Conservation (phyloP, 2,797 vertebrate genomes). For the Coracias cyanogaster region DNA sequence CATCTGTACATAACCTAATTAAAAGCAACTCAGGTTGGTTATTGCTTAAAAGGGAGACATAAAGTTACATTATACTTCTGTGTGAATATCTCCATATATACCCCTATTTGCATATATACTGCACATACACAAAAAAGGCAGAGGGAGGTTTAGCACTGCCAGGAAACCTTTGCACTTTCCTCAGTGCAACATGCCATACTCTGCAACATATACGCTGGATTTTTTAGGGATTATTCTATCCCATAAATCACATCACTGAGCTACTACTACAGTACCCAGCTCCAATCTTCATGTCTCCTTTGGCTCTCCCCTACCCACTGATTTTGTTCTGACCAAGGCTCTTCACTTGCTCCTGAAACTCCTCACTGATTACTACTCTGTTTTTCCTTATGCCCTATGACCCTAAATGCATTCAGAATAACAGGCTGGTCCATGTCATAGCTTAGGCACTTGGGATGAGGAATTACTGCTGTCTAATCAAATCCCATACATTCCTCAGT, state of each 20-base stretch:
- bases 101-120: not conserved
- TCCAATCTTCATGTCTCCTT: not conserved
- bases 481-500: not conserved
- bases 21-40: constrained; percentile 36
- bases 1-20: constrained; percentile 36
- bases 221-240: not conserved
- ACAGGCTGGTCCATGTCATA: not conserved
- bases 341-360: not conserved
- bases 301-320: not conserved
- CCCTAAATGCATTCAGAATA: not conserved
- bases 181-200: not conserved
- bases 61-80: not conserved
- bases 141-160: not conserved
- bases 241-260: not conserved
- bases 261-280: not conserved
- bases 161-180: not conserved
- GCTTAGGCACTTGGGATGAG: not conserved
- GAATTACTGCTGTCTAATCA: not conserved
- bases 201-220: not conserved
- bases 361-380: not conserved
- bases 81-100: not conserved
- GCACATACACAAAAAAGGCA: not conserved
- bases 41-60: constrained; percentile 33
- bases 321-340: not conserved
- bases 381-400: not conserved